Conservation (phyloP, 2,888 invertebrate species). For the Fissipunctia ypsillon region DNA sequence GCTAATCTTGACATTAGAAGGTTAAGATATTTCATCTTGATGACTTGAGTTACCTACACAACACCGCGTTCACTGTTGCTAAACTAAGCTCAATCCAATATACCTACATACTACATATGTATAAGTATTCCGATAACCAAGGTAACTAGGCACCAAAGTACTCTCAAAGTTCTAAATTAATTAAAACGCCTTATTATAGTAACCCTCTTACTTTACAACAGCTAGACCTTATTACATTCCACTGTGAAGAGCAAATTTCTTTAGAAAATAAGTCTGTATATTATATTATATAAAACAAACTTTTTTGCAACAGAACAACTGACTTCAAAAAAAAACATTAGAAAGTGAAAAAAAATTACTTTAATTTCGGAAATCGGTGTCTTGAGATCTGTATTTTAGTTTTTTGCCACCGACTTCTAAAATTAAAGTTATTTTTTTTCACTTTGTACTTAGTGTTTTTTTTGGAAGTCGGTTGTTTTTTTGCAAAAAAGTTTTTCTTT, state of each 20-base stretch:
- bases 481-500: no score
- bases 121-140: background rate
- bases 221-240: conserved; percentile 9
- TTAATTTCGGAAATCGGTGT: no score
- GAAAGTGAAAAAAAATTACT: no score
- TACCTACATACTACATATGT: background rate
- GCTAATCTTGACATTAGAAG: conserved; percentile 30
- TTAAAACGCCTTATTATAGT: conserved; percentile 11
- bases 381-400: no score
- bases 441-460: no score
- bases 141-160: background rate
- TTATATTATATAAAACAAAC: no score
- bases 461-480: no score
- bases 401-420: no score
- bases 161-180: conserved; percentile 31
- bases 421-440: no score
- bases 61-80: conserved; percentile 9
- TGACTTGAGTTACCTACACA: conserved; percentile 23
- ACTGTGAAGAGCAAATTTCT: background rate
- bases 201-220: conserved; percentile 2
- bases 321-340: no score
- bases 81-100: background rate
- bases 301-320: no score
- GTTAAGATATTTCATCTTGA: conserved; percentile 14
- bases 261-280: conserved; percentile 1